phyloP scores from a whole-genome alignment of 2,797 vertebrate genomes.

The Hafferia zeledoni region DNA sequence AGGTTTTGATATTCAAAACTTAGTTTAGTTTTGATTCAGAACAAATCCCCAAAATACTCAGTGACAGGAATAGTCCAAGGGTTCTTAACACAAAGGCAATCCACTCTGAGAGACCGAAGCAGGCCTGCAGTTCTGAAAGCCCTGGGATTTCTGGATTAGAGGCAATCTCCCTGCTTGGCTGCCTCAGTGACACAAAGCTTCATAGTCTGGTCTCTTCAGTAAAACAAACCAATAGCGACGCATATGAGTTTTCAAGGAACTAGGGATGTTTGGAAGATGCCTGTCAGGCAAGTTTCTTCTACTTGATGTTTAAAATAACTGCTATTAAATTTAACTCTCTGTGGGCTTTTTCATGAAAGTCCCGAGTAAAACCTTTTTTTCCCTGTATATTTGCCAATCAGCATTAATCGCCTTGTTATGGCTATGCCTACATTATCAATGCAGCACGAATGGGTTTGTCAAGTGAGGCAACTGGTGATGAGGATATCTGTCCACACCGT shows the following conservation, averaged over 20 bases:
- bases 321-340: background rate
- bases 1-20: slow-evolving; percentile 20
- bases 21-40: slow-evolving; percentile 32
- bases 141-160: slow-evolving; percentile 58
- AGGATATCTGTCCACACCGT: background rate
- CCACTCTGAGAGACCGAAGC: background rate
- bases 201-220: background rate
- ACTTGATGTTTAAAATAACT: background rate
- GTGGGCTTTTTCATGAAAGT: background rate
- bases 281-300: slow-evolving; percentile 5
- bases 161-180: slow-evolving; percentile 53
- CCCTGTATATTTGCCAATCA: background rate
- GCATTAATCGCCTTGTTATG: background rate
- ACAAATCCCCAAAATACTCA: slow-evolving; percentile 29
- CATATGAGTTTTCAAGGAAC: slow-evolving; percentile 2
- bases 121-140: slow-evolving; percentile 22
- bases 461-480: background rate
- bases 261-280: background rate
- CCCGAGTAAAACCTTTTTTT: background rate
- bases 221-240: background rate
- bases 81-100: slow-evolving; percentile 32
- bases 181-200: slow-evolving; percentile 9
- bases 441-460: background rate
- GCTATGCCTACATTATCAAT: background rate
- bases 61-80: slow-evolving; percentile 1